phyloP scores from a whole-genome alignment of 2,113 vertebrate species.

The Erinaceus europaeus region DNA sequence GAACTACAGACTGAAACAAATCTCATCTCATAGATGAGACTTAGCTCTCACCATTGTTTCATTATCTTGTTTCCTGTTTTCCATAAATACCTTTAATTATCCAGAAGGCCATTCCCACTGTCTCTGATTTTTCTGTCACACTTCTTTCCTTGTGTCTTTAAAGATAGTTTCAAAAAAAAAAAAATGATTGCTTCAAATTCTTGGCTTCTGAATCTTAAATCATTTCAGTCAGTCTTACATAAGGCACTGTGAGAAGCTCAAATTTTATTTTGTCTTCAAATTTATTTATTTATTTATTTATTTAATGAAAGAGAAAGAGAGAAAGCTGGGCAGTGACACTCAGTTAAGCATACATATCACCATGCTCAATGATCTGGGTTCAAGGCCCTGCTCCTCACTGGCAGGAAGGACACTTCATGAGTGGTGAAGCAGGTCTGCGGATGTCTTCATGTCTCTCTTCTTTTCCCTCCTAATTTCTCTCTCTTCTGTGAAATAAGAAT shows the following conservation, averaged over 20 bases:
- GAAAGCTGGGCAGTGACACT: too few relatives aligned
- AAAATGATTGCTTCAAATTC: background rate
- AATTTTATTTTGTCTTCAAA: too few relatives aligned
- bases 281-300: too few relatives aligned
- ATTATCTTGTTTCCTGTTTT: background rate
- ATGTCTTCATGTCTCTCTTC: too few relatives aligned
- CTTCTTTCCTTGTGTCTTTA: background rate
- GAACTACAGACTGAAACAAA: background rate
- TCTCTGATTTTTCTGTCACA: background rate
- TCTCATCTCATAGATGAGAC: background rate
- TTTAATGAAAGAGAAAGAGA: too few relatives aligned
- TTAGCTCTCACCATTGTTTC: background rate
- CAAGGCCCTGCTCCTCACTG: too few relatives aligned
- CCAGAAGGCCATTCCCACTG: background rate
- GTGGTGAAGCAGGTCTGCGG: too few relatives aligned
- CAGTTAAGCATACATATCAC: background rate
- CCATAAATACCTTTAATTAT: background rate
- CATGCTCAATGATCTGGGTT: too few relatives aligned
- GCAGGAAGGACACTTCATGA: too few relatives aligned
- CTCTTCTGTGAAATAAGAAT: too few relatives aligned
- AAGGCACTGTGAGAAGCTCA: background rate
- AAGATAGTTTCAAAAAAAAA: background rate
- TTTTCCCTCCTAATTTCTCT: too few relatives aligned
- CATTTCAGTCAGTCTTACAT: background rate
- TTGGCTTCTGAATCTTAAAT: background rate